Evolutionary conservation across 2,888 invertebrate genomes (phyloP).

Genomic region (Papilio protenor): DNA sequence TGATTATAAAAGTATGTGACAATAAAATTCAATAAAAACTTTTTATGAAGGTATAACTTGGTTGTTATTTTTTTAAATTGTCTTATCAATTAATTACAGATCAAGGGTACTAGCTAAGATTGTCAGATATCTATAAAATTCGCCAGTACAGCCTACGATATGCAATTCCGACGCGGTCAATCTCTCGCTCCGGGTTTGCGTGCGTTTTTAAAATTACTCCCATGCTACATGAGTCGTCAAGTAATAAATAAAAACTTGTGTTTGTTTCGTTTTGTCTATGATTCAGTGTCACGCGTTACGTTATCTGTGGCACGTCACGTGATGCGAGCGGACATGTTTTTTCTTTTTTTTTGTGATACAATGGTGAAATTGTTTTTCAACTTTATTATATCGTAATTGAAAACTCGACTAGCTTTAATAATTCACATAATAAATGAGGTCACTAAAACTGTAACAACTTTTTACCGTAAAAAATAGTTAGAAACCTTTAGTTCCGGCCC

Average conservation of each 20-base stretch:
- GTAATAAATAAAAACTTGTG: constrained; percentile 34
- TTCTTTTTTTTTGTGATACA: background rate
- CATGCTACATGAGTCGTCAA: constrained; percentile 19
- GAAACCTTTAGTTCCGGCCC: constrained; percentile 18
- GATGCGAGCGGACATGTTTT: constrained; percentile 3
- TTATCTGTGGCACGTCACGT: constrained; percentile 34
- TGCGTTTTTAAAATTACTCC: constrained; percentile 41
- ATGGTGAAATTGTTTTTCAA: background rate
- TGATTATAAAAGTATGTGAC: background rate
- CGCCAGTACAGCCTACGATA: constrained; percentile 49
- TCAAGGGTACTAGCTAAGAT: constrained; percentile 40
- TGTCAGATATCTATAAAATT: constrained; percentile 58
- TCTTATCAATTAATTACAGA: constrained; percentile 36
- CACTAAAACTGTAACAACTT: background rate
- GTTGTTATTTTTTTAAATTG: background rate
- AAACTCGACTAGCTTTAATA: no score
- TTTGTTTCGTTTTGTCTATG: constrained; percentile 31
- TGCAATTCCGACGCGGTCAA: constrained; percentile 61
- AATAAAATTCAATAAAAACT: background rate
- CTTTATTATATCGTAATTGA: background rate
- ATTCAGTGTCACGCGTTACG: constrained; percentile 2
- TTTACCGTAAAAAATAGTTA: background rate
- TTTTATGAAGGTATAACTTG: background rate
- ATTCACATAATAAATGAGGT: background rate
- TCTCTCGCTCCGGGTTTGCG: constrained; percentile 39